Base-by-base conservation (phyloP, 2,113 vertebrate species). In the Cryptomyrus ogoouensis region DNA sequence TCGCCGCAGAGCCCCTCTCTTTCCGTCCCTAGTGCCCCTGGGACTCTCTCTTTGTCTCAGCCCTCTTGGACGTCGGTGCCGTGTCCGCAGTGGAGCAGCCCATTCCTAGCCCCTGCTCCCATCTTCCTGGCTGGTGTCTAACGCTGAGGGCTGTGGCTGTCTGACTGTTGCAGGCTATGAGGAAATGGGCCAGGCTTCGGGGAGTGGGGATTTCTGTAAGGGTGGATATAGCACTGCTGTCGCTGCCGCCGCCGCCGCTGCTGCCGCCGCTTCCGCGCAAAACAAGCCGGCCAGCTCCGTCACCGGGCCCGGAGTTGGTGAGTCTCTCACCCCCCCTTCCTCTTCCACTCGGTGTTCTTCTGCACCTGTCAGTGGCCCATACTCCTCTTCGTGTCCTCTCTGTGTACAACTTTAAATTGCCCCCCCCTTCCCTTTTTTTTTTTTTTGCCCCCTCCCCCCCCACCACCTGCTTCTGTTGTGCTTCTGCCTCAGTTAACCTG, bases 121-220 rank as follows among this genome's bases (percentile, higher is more conserved):
- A 44, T 27, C 42, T 17, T 42, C 80, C 53, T 21, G 31, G 47
- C 94, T 95, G 95, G 94, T 96, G 95, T 96, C 94, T 96, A 95
- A 96, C 88, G 96, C 96, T 96, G 94, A 95, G 96, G 95, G 96
- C 96, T 95, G 94, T 93, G 95, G 95, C 96, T 96, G 93, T 94
- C 91, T 94, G 92, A 91, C 92, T 93, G 95, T 97, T 96, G 94
- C 96, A 97, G 96, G 96, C 96, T 97, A 96, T 97, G 96, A 97
- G 95, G 96, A 97, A 96, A 95, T 97, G 95, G 95, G 96, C 95
- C 96, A 96, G 96, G 96, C 96, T 95, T 95, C 96, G 93, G 95
- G 95, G 95, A 96, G 95, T 94, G 96, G 96, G 95, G 96, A 97
- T 96, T 97, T 97, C 96, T 97, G 96, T 97, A 97, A 97, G 94